These are phyloP conservation scores for Schizaphis graminum DNA, from an alignment of 2,888 invertebrate genomes.

Conservation along the genomic window DNA sequence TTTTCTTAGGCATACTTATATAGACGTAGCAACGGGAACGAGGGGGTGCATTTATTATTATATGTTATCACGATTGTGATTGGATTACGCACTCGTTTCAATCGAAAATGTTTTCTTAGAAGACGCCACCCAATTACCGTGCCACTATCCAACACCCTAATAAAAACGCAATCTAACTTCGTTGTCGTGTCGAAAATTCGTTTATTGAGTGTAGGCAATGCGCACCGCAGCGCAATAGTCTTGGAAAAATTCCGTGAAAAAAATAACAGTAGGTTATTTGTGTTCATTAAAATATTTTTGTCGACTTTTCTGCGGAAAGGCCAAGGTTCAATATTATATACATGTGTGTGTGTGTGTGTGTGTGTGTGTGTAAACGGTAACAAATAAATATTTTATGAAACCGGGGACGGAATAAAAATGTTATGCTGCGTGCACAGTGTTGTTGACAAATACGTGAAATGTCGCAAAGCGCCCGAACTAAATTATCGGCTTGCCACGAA, in stretches of 20 bases:
- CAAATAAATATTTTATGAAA: neutral
- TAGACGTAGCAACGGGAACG: neutral
- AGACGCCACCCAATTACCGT: conserved; percentile 13
- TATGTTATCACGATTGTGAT: conserved; percentile 56
- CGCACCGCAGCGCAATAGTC: neutral
- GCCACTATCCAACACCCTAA: conserved; percentile 29
- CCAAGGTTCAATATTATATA: neutral
- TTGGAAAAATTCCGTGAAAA: neutral
- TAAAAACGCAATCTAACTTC: conserved; percentile 61
- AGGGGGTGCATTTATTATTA: conserved; percentile 59
- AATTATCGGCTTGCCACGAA: conserved; percentile 18
- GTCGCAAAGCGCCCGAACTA: conserved; percentile 8
- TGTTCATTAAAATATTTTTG: neutral
- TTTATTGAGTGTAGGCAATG: neutral
- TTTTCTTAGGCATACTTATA: conserved; percentile 45
- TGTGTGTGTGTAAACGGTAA: neutral
- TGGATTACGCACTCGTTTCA: conserved; percentile 64
- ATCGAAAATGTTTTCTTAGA: conserved; percentile 59
- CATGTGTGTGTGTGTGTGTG: neutral
- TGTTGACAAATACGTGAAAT: conserved; percentile 12
- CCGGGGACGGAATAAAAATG: neutral
- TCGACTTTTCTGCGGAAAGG: neutral
- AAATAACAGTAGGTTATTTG: neutral
- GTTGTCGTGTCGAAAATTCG: conserved; percentile 53
- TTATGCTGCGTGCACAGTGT: neutral